Percentiles rank a stretch among this genome's conserved stretches.
Evolutionary conservation across 1,140 invertebrate species (phyloP).

Genomic region (Anoplophora glabripennis): DNA sequence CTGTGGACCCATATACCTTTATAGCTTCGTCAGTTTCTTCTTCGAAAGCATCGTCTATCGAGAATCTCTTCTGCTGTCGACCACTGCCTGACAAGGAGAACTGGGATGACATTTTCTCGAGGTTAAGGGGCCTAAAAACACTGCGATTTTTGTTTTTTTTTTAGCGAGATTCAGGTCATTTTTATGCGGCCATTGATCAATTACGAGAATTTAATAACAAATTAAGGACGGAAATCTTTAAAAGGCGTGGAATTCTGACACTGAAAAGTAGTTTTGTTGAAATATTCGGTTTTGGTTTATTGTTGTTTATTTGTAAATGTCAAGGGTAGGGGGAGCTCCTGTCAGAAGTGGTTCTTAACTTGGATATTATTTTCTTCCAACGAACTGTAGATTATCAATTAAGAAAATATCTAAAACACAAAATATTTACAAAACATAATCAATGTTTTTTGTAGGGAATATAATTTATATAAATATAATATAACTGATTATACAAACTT

Average conservation of each 20-base stretch:
- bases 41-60: constrained; percentile 79
- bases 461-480: no score
- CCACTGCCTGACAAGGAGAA: constrained; percentile 35
- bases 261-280: neutral
- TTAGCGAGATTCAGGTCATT: neutral
- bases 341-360: no score
- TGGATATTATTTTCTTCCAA: no score
- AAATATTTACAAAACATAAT: no score
- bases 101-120: constrained; percentile 36
- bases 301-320: no score
- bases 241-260: neutral
- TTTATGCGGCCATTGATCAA: neutral
- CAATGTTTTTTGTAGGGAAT: no score
- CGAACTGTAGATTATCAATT: no score
- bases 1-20: constrained; percentile 70
- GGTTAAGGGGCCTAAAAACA: neutral
- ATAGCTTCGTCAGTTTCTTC: constrained; percentile 77
- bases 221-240: neutral
- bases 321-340: no score
- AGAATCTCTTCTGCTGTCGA: constrained; percentile 59
- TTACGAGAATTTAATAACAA: neutral
- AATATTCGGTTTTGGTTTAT: neutral
- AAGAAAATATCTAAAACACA: no score
- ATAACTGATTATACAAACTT: no score
- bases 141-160: neutral